phyloP scores from a whole-genome alignment of 2,888 invertebrate species.

The Euzetes globulus region DNA sequence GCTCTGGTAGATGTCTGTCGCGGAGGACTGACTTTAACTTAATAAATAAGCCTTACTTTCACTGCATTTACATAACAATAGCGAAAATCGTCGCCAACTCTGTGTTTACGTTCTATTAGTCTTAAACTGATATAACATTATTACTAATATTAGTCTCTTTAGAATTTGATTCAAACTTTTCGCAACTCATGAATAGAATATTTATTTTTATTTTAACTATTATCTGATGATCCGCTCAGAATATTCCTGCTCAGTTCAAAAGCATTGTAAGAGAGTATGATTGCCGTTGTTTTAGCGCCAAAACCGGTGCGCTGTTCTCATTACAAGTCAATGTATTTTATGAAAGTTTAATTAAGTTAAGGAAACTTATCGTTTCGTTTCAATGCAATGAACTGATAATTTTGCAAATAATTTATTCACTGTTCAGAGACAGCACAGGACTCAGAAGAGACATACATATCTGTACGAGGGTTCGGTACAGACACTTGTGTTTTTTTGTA shows the following conservation, averaged over 20 bases:
- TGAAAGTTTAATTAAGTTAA: constrained; percentile 22
- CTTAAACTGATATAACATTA: constrained; percentile 14
- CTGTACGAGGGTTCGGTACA: too few species aligned
- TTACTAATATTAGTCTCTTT: constrained; percentile 10
- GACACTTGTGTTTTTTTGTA: constrained; percentile 12
- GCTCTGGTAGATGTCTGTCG: constrained; percentile 2
- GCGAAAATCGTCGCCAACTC: not conserved
- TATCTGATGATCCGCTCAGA: not conserved
- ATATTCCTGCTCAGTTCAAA: too few species aligned
- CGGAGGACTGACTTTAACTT: constrained; percentile 6
- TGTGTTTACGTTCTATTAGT: not conserved
- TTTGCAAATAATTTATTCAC: constrained; percentile 23
- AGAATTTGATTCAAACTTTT: not conserved
- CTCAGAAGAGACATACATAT: not conserved
- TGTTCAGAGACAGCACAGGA: not conserved
- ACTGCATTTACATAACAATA: constrained; percentile 24
- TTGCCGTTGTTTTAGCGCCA: not conserved
- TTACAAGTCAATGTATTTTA: not conserved
- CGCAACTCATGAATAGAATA: constrained; percentile 14
- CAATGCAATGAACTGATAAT: constrained; percentile 4
- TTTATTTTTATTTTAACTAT: not conserved
- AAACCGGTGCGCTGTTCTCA: not conserved
- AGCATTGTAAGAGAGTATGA: constrained; percentile 8
- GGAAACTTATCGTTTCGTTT: not conserved
- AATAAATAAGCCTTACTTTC: constrained; percentile 9